Evolutionary conservation across 2,113 vertebrate genomes (phyloP).

Genomic region (Arvicanthis niloticus): DNA sequence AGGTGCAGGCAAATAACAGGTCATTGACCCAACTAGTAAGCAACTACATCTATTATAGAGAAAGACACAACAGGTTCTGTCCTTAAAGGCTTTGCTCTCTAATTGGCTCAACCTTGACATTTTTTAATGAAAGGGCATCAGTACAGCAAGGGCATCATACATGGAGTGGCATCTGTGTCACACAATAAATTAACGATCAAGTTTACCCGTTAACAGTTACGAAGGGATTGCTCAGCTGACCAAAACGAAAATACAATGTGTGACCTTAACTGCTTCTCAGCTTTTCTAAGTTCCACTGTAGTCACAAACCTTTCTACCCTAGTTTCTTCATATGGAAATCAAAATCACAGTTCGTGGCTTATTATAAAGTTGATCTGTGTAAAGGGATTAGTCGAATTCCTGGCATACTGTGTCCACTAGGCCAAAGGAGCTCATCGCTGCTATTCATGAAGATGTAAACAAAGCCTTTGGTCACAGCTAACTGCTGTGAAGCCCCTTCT

Average conservation of each 20-base stretch:
- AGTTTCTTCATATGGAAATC: constrained; percentile 35
- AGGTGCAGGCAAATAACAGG: not conserved
- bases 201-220: not conserved
- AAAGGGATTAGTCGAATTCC: constrained; percentile 28
- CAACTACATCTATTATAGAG: not conserved
- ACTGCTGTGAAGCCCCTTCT: constrained; percentile 18
- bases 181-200: constrained; percentile 29
- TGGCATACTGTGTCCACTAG: not conserved
- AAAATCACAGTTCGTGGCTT: not conserved
- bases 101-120: not conserved
- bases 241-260: not conserved
- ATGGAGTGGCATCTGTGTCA: not conserved
- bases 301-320: constrained; percentile 25
- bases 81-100: constrained; percentile 10
- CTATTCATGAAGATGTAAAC: not conserved
- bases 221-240: not conserved
- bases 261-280: not conserved
- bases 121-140: constrained; percentile 20
- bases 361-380: constrained; percentile 21
- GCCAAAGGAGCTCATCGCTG: not conserved
- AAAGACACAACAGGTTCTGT: not conserved
- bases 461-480: constrained; percentile 27
- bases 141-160: not conserved
- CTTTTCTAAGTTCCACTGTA: not conserved
- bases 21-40: not conserved